A percentile compares a stretch with the other conserved stretches of the same genome.
phyloP scores from a whole-genome alignment of 2,888 invertebrate genomes.

The Apocheima hispidaria region DNA sequence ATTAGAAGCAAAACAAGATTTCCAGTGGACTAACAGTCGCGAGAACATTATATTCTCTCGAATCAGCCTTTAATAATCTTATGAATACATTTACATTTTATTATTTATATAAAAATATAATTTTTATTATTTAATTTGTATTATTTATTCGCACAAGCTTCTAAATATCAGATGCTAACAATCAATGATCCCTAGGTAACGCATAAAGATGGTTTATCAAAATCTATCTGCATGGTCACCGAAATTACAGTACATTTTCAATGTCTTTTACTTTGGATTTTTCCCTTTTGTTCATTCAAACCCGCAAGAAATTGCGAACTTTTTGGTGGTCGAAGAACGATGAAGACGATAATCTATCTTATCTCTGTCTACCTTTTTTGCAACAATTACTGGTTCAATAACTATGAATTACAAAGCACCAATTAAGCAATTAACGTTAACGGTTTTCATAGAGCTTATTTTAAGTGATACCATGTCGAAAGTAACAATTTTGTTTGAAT shows the following conservation, averaged over 20 bases:
- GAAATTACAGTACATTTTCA: background rate
- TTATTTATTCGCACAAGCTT: background rate
- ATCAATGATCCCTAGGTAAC: background rate
- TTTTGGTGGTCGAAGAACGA: background rate
- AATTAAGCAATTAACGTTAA: constrained; percentile 36
- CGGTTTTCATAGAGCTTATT: constrained; percentile 20
- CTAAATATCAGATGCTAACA: background rate
- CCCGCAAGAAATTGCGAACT: background rate
- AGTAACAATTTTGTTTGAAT: constrained; percentile 22
- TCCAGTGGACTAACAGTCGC: no score
- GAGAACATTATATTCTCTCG: no score
- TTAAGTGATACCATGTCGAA: constrained; percentile 29
- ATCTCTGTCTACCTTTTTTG: constrained; percentile 9
- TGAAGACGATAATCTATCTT: background rate
- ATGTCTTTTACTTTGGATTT: background rate
- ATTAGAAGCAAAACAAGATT: no score
- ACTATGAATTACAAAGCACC: constrained; percentile 21
- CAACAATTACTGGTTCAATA: constrained; percentile 22
- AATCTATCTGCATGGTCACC: background rate
- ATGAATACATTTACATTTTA: no score
- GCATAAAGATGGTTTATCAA: background rate
- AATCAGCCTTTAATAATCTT: no score
- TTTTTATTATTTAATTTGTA: no score
- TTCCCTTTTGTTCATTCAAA: background rate
- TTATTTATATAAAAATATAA: no score